These are phyloP conservation scores for Pteria penguin DNA, from an alignment of 2,888 invertebrate genomes.

Conservation along the genomic window DNA sequence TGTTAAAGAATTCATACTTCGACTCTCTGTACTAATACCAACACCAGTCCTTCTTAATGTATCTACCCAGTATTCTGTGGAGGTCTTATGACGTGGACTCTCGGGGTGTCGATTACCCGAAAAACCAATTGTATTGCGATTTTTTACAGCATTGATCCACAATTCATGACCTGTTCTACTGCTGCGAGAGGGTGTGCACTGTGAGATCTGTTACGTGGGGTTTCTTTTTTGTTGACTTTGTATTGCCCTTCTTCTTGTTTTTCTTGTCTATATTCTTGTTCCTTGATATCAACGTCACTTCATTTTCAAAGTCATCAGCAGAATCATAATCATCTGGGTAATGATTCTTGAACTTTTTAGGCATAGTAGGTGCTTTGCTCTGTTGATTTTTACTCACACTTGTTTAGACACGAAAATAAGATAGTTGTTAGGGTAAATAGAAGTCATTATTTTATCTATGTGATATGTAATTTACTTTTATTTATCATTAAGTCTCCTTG, in stretches of 20 bases:
- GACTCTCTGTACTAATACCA: slow-evolving; percentile 72
- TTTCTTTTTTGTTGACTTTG: slow-evolving; percentile 25
- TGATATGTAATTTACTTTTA: too few relatives aligned
- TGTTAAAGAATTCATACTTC: slow-evolving; percentile 67
- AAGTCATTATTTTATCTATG: neutral
- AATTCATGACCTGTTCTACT: slow-evolving; percentile 64
- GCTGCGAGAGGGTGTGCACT: slow-evolving; percentile 59
- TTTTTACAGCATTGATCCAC: slow-evolving; percentile 74
- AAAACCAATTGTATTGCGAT: slow-evolving; percentile 65
- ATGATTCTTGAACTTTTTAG: slow-evolving; percentile 37
- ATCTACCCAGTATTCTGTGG: slow-evolving; percentile 74
- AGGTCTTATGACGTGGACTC: slow-evolving; percentile 72
- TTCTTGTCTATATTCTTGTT: neutral
- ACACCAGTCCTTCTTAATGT: slow-evolving; percentile 71
- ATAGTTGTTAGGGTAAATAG: slow-evolving; percentile 11
- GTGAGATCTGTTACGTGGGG: slow-evolving; percentile 53
- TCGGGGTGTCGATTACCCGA: slow-evolving; percentile 55
- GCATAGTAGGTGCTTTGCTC: slow-evolving; percentile 18
- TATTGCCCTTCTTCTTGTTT: slow-evolving; percentile 10
- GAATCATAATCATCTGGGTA: slow-evolving; percentile 66
- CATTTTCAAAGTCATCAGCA: slow-evolving; percentile 62
- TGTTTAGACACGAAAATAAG: slow-evolving; percentile 8
- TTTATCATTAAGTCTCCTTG: too few relatives aligned
- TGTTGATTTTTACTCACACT: slow-evolving; percentile 23
- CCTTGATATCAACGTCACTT: slow-evolving; percentile 61